These are phyloP conservation scores for Bedellia somnulentella DNA, from an alignment of 2,888 invertebrate species.

Conservation along the genomic window DNA sequence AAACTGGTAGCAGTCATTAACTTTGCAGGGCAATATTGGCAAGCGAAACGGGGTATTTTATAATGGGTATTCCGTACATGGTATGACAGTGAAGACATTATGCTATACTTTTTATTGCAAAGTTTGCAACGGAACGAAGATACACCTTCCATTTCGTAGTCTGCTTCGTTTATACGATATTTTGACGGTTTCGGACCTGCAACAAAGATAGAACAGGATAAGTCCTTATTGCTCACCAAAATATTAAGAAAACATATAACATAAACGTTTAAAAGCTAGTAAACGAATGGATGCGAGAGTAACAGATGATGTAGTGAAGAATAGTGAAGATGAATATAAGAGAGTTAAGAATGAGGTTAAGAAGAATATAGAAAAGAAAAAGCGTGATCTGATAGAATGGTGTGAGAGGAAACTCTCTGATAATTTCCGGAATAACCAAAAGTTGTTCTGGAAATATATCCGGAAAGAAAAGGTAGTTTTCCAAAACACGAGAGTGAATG, in stretches of 20 bases:
- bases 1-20: conserved; percentile 28
- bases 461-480: too few relatives aligned
- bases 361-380: too few relatives aligned
- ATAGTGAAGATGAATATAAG: too few relatives aligned
- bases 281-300: too few relatives aligned
- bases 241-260: not conserved
- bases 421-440: too few relatives aligned
- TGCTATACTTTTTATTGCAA: conserved; percentile 16
- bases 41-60: conserved; percentile 21
- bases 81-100: conserved; percentile 19
- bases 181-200: conserved; percentile 2
- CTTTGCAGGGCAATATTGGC: conserved; percentile 20
- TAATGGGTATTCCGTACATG: conserved; percentile 34
- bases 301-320: too few relatives aligned
- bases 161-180: conserved; percentile 2
- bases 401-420: too few relatives aligned
- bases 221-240: not conserved
- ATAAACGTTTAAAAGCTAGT: not conserved
- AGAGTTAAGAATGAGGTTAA: too few relatives aligned
- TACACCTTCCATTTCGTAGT: conserved; percentile 2
- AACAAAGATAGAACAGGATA: conserved; percentile 2
- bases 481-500: too few relatives aligned
- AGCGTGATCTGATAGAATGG: too few relatives aligned
- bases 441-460: too few relatives aligned
- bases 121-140: conserved; percentile 4